Base-by-base conservation (phyloP, 2,113 vertebrate species). In the Malurus elegans region DNA sequence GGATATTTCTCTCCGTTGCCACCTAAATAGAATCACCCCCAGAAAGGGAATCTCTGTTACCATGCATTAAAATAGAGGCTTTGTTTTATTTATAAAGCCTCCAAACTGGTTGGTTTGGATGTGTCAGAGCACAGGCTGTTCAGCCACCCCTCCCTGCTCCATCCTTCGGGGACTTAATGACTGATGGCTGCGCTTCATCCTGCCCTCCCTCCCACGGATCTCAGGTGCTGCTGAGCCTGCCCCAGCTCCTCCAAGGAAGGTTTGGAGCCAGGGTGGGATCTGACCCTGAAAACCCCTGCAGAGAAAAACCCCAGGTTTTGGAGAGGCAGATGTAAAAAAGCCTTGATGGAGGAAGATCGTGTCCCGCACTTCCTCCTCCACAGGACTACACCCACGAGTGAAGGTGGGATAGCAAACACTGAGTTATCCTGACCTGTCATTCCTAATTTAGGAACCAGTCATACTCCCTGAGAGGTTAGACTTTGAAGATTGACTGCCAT, bases 401-500 rank as follows among this genome's bases (percentile, higher is more conserved):
- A 88, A 78, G 89, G 45, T 64, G 69, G 94, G 88, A 42, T 26
- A 73, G 91, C 90, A 95, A 48, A 69, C 58, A 51, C 7, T 73
- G 94, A 78, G 76, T 81, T 65, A 86, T 69, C 74, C 93, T 84
- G 86, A 89, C 93, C 92, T 87, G 86, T 78, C 91, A 84, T 36
- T 90, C 94, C 88, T 81, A 25, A 92, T 96, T 93, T 96, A 94
- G 94, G 94, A 94, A 73, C 42, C 74, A 82, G 86, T 87, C 88
- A 47, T 48, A 72, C 51, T 91, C 88, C 36, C 73, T 21, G 44
- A 80, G 80, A 93, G 80, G 28, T 96, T 28, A 44, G 94, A 40
- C 94, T 95, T 94, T 83, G 93, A 96, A 94, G 78, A 97, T 64
- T 94, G 97, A 96, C 83, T 93, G 45, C 78, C 93, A 97, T 96